Evolutionary conservation across 2,888 invertebrate genomes (phyloP).

Genomic region (Nephrotoma guestfalica): DNA sequence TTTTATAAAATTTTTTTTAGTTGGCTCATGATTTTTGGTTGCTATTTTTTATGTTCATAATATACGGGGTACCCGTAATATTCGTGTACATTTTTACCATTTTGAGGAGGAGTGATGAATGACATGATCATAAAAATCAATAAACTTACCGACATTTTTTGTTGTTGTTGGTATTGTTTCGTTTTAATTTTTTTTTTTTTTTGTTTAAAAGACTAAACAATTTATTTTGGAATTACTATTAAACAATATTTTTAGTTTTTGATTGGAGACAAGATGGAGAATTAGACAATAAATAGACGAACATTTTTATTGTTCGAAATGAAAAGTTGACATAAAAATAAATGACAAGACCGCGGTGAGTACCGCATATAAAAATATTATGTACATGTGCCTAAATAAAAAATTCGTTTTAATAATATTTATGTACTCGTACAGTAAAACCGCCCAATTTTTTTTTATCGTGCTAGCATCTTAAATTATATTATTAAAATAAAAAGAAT

Average conservation of each 20-base stretch:
- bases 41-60: not conserved
- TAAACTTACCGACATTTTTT: not conserved
- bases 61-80: not conserved
- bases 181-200: not conserved
- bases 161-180: no score
- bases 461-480: not conserved
- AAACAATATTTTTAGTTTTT: not conserved
- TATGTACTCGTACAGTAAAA: not conserved
- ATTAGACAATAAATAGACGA: not conserved
- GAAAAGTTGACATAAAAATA: not conserved
- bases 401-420: no score
- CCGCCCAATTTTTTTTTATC: not conserved
- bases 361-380: not conserved
- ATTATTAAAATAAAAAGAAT: not conserved
- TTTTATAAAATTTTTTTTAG: not conserved
- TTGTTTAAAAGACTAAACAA: not conserved
- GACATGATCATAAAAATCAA: constrained; percentile 3
- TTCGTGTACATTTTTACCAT: not conserved
- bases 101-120: constrained; percentile 4
- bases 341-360: not conserved
- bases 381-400: not conserved
- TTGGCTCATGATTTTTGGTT: not conserved
- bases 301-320: not conserved
- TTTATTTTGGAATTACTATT: not conserved
- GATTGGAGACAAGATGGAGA: constrained; percentile 3